Evolutionary conservation across 2,113 vertebrate species (phyloP).

Genomic region (Saccopteryx bilineata): DNA sequence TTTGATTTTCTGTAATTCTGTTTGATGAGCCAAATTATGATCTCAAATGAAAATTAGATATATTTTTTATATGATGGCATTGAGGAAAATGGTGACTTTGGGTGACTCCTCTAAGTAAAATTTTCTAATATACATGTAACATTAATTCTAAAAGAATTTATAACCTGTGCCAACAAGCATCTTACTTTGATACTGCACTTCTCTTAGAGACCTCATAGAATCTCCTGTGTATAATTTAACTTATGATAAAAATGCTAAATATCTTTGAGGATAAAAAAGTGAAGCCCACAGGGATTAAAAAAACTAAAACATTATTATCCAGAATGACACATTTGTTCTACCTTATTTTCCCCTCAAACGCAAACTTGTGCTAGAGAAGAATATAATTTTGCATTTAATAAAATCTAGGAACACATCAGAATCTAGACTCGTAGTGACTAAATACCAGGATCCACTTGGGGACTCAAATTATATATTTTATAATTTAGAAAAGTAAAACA

Average conservation of each 20-base stretch:
- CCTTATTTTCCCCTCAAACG: background rate
- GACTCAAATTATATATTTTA: conserved; percentile 16
- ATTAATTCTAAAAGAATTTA: conserved; percentile 1
- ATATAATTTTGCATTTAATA: background rate
- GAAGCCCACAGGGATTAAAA: background rate
- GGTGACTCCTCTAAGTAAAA: background rate
- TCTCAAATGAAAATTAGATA: background rate
- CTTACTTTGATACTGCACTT: background rate
- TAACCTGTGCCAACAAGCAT: background rate
- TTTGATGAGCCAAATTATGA: background rate
- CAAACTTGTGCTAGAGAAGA: background rate
- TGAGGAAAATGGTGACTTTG: background rate
- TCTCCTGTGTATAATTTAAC: background rate
- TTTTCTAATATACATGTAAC: background rate
- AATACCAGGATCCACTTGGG: background rate
- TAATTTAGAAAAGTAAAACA: conserved; percentile 20
- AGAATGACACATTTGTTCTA: background rate
- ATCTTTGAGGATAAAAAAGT: background rate
- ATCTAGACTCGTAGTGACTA: background rate
- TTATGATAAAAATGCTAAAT: background rate
- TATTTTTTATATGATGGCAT: background rate
- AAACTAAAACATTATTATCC: background rate
- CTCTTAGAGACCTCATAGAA: background rate
- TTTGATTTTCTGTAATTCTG: conserved; percentile 60
- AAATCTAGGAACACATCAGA: background rate